Evolutionary conservation across 2,113 vertebrate genomes (phyloP).

Genomic region (Anhinga rufa): DNA sequence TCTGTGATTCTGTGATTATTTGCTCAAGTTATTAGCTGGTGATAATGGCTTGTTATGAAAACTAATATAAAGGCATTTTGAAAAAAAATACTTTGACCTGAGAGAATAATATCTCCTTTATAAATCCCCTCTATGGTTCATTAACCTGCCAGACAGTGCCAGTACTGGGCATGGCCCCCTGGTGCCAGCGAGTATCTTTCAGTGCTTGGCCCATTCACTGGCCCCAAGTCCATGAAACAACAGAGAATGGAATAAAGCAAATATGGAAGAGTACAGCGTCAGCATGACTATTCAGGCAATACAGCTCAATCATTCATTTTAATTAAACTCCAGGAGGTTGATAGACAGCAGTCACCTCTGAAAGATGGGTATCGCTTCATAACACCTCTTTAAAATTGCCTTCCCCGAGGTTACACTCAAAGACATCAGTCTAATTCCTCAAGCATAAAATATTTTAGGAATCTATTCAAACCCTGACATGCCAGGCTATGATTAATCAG

Average conservation of each 20-base stretch:
- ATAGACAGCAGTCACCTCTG: neutral
- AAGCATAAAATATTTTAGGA: neutral
- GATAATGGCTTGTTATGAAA: neutral
- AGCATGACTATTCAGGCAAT: neutral
- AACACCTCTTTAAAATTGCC: neutral
- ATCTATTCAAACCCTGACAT: neutral
- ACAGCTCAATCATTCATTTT: neutral
- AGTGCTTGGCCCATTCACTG: neutral
- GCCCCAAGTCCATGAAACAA: neutral
- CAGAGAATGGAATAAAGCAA: neutral
- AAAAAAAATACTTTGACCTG: neutral
- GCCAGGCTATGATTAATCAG: neutral
- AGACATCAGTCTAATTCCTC: neutral
- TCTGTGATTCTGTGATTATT: neutral
- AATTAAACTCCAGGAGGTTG: neutral
- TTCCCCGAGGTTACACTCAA: neutral
- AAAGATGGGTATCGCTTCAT: neutral
- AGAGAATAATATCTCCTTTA: neutral
- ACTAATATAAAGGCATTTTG: neutral
- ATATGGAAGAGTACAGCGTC: neutral
- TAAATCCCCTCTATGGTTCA: neutral
- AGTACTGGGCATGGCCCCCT: neutral
- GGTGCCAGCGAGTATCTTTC: neutral
- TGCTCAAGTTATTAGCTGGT: neutral
- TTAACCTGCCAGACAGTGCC: neutral